Conservation (phyloP, 2,888 invertebrate genomes). For the Parnassius smintheus region DNA sequence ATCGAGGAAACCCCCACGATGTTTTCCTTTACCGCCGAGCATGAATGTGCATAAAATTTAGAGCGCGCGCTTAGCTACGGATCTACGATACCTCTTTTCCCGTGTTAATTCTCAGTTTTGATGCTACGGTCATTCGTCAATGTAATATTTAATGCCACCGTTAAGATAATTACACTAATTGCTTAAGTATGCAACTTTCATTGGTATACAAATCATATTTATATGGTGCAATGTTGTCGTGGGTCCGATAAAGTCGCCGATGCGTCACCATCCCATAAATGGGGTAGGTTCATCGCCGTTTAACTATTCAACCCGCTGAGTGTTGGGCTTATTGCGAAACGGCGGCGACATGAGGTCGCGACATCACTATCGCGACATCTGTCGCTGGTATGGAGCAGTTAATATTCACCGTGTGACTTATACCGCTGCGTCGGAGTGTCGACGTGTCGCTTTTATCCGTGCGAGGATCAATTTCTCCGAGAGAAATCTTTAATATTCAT, state of each 20-base stretch:
- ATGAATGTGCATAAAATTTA: too few species aligned
- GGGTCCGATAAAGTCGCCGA: conserved; percentile 33
- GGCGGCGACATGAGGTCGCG: conserved; percentile 34
- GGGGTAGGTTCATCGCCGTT: conserved; percentile 14
- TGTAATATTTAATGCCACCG: neutral
- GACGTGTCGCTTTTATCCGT: conserved; percentile 37
- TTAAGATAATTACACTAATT: neutral
- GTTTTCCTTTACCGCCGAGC: too few species aligned
- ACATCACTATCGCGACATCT: conserved; percentile 43
- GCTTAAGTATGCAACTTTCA: neutral
- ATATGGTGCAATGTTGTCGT: conserved; percentile 32
- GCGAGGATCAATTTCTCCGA: conserved; percentile 43
- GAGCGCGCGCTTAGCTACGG: too few species aligned
- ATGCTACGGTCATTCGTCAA: neutral
- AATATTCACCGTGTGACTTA: conserved; percentile 46
- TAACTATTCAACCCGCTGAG: conserved; percentile 17
- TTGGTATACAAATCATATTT: neutral
- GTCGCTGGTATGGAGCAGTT: conserved; percentile 51
- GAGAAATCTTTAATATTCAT: conserved; percentile 35
- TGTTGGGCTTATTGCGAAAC: conserved; percentile 28
- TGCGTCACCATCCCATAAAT: conserved; percentile 28
- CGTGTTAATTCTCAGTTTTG: too few species aligned
- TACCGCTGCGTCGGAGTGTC: conserved; percentile 33
- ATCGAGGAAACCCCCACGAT: too few species aligned
- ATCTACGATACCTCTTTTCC: too few species aligned